Base-by-base conservation (phyloP, 2,113 vertebrate species). In the Elephas maximus region DNA sequence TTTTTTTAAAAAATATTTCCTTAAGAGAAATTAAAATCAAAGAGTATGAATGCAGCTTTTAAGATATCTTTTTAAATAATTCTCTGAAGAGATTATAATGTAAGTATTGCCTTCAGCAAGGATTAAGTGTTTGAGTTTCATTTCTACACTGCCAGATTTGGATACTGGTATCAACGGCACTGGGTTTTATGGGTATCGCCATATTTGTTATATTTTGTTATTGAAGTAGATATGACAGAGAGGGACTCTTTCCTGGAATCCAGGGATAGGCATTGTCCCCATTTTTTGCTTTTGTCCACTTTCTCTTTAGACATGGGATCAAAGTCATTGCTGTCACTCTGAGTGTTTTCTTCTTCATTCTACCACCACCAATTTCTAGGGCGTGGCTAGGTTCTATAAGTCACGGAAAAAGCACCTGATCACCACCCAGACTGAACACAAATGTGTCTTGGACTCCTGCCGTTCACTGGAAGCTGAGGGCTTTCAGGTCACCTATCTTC, bases 391-490 rank as follows among this genome's bases (percentile, higher is more conserved):
- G 96, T 99, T 99, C 98, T 99, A 99, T 93, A 99, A 99, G 93
- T 98, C 99, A 94, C 99, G 99, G 79, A 99, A 99, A 95, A 99
- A 99, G 57, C 99, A 99, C 33, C 97, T 99, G 88, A 99, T 99
- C 96, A 99, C 99, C 74, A 99, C 99, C 0, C 99, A 99, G 98
- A 99, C 99, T 0, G 99, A 99, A 94, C 99, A 99, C 95, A 99
- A 99, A 85, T 99, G 99, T 33, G 99, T 99, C 17, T 96, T 99
- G 98, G 99, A 99, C 97, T 99, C 99, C 0, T 99, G 99, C 92
- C 99, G 99, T 11, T 98, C 99, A 30, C 97, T 99, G 96, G 99
- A 99, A 98, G 81, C 99, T 0, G 99, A 99, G 97, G 99, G 99
- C 2, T 99, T 99, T 95, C 97, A 21, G 2, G 77, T 99, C 90